A percentile compares a stretch with the other conserved stretches of the same genome.
Conservation (phyloP, 1,140 invertebrate genomes). For the Leguminivora glycinivorella region DNA sequence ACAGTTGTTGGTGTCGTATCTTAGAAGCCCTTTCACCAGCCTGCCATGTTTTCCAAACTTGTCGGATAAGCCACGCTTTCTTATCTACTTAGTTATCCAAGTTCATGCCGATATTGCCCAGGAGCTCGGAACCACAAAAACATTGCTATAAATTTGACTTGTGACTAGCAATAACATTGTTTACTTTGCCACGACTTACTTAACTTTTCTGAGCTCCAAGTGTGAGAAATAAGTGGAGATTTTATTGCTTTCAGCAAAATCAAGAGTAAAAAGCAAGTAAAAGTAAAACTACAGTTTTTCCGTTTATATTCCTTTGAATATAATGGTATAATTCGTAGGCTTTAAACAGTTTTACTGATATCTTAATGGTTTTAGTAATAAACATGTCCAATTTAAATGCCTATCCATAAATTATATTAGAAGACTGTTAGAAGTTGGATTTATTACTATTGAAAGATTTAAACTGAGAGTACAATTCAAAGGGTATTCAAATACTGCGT, state of each 20-base stretch:
- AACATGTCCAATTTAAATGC: neutral
- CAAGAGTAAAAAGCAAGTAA: neutral
- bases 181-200: too few species aligned
- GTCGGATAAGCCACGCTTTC: neutral
- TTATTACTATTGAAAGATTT: too few species aligned
- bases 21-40: neutral
- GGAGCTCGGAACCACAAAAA: constrained; percentile 38
- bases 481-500: too few species aligned
- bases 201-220: neutral
- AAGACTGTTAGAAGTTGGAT: too few species aligned
- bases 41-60: neutral
- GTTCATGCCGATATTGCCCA: neutral
- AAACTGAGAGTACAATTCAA: too few species aligned
- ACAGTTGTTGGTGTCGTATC: neutral
- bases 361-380: neutral
- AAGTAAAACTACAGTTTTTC: neutral
- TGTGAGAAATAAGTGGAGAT: constrained; percentile 9
- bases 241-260: neutral
- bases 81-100: neutral
- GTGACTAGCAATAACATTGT: constrained; percentile 43
- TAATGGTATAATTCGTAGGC: neutral
- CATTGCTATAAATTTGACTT: constrained; percentile 44
- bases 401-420: neutral
- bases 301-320: neutral
- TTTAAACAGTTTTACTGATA: neutral